These are phyloP conservation scores for Brachionus plicatilis DNA, from an alignment of 1,140 invertebrate genomes.

Conservation along the genomic window DNA sequence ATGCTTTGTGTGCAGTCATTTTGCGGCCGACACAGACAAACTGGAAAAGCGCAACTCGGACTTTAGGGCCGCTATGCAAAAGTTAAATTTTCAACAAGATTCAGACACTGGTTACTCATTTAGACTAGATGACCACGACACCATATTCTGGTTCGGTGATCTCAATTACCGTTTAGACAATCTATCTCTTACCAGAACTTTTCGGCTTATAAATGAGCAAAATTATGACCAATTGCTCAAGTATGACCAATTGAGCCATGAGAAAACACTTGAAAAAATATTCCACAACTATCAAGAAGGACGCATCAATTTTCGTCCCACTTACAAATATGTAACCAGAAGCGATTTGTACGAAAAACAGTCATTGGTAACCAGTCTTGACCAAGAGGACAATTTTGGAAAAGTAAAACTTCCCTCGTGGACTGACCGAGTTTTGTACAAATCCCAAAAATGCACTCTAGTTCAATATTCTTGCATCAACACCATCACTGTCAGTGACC, in stretches of 20 bases:
- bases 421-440: conserved; percentile 32
- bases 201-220: conserved; percentile 71
- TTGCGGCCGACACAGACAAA: conserved; percentile 73
- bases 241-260: conserved; percentile 77
- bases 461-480: conserved; percentile 27
- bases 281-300: conserved; percentile 84
- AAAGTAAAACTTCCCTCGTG: conserved; percentile 33
- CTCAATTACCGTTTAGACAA: conserved; percentile 98
- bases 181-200: conserved; percentile 73
- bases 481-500: conserved; percentile 19
- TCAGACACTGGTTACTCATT: conserved; percentile 60
- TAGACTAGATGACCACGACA: conserved; percentile 82
- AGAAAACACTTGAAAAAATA: conserved; percentile 59
- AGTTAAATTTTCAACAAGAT: conserved; percentile 11
- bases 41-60: conserved; percentile 20
- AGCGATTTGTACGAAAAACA: conserved; percentile 85
- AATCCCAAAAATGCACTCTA: not conserved
- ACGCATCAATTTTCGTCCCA: conserved; percentile 80
- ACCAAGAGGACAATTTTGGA: conserved; percentile 75
- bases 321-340: conserved; percentile 94
- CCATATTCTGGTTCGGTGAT: conserved; percentile 98
- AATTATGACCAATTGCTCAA: conserved; percentile 73
- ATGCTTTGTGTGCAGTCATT: conserved; percentile 96
- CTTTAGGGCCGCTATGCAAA: conserved; percentile 57
- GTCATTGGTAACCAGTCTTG: conserved; percentile 80